Conservation (phyloP, 2,797 vertebrate genomes). For the Uromys caudimaculatus region DNA sequence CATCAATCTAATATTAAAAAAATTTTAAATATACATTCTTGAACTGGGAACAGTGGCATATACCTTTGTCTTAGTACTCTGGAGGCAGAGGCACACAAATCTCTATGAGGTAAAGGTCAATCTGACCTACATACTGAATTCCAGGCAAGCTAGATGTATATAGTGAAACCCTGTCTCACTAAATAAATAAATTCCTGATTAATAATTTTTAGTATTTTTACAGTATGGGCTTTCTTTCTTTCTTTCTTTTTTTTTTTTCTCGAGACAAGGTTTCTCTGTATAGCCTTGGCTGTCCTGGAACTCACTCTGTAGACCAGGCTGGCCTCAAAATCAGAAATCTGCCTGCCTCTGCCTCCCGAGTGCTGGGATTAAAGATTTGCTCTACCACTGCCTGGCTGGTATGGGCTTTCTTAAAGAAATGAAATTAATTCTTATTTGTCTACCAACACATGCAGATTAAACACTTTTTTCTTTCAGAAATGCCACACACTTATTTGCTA, state of each 20-base stretch:
- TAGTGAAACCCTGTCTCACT: neutral
- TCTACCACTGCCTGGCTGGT: no score
- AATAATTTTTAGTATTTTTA: slow-evolving; percentile 7
- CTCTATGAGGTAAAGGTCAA: neutral
- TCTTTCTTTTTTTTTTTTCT: no score
- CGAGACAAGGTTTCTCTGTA: no score
- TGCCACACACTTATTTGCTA: neutral
- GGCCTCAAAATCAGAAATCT: no score
- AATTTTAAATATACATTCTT: neutral
- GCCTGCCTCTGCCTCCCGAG: no score
- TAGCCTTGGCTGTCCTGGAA: no score
- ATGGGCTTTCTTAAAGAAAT: neutral
- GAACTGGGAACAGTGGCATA: neutral
- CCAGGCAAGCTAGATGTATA: neutral
- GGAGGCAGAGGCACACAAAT: neutral
- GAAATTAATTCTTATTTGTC: neutral
- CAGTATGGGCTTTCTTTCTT: neutral
- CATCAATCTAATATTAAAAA: neutral
- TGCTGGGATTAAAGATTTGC: no score
- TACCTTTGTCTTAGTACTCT: neutral
- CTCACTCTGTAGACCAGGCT: no score
- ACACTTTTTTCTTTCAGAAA: neutral
- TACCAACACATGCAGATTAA: neutral
- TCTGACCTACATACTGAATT: neutral
- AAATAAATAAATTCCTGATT: neutral